Evolutionary conservation across 2,113 vertebrate species (phyloP).

Genomic region (Dolichotis patagonum): DNA sequence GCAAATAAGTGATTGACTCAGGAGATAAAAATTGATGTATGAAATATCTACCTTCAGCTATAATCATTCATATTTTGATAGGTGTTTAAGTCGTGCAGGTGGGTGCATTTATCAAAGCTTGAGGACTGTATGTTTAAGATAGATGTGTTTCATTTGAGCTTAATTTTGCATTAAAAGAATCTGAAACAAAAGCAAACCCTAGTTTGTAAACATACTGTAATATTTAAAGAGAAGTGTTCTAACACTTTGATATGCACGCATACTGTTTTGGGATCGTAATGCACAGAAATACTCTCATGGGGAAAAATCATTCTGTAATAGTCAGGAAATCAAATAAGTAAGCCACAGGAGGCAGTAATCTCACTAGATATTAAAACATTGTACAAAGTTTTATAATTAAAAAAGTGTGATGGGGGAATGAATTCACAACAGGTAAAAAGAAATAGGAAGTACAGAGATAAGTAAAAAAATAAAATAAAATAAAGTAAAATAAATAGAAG

Average conservation of each 20-base stretch:
- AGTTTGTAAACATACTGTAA: background rate
- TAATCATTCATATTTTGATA: background rate
- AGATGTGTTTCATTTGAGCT: background rate
- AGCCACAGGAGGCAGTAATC: background rate
- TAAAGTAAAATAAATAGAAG: background rate
- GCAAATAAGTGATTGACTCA: background rate
- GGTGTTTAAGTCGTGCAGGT: background rate
- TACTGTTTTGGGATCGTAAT: background rate
- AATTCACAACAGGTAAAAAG: background rate
- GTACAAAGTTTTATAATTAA: background rate
- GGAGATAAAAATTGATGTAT: background rate
- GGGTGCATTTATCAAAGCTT: background rate
- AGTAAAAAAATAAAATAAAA: background rate
- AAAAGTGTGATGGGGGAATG: background rate
- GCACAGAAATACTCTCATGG: accelerated
- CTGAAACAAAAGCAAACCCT: background rate
- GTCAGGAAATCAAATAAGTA: background rate
- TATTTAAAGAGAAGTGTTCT: background rate
- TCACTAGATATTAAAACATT: background rate
- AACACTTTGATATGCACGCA: background rate
- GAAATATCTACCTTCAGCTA: background rate
- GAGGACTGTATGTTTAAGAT: background rate
- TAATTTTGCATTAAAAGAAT: background rate
- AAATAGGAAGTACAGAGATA: background rate
- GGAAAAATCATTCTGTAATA: background rate